phyloP scores from a whole-genome alignment of 53 echinoderm and acorn worm species.

The Patiria pectinifera region DNA sequence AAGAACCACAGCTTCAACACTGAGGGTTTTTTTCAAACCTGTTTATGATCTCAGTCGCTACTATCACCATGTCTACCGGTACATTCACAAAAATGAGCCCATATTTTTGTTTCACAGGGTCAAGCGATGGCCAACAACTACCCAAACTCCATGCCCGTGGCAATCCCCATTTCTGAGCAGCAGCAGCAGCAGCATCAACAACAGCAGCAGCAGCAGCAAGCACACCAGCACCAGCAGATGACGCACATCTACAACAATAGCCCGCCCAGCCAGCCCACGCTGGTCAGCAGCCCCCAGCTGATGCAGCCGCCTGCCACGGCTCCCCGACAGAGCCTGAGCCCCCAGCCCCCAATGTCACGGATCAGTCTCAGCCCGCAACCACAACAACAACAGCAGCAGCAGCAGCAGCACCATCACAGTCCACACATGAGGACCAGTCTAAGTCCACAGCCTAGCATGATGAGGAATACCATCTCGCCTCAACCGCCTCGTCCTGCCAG shows the following conservation, averaged over 20 bases:
- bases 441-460: conserved; percentile 96
- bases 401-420: conserved; percentile 71
- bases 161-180: conserved; percentile 76
- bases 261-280: conserved; percentile 54
- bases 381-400: conserved; percentile 69
- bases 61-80: not conserved
- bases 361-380: conserved; percentile 77
- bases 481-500: conserved; percentile 97
- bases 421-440: conserved; percentile 88
- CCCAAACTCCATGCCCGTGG: conserved; percentile 92
- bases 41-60: not conserved
- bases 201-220: conserved; percentile 47
- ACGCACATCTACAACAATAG: conserved; percentile 58
- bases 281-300: conserved; percentile 84
- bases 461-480: conserved; percentile 85
- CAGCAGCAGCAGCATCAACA: conserved; percentile 57
- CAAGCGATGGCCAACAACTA: conserved; percentile 79
- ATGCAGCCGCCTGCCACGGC: conserved; percentile 90
- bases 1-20: no score
- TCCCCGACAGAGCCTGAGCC: conserved; percentile 85
- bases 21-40: no score
- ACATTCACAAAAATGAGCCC: not conserved
- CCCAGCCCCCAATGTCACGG: conserved; percentile 77
- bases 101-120: conserved; percentile 15
- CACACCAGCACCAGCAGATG: conserved; percentile 25